These are phyloP conservation scores for Perizoma affinitatum DNA, from an alignment of 2,888 invertebrate genomes.

Conservation along the genomic window DNA sequence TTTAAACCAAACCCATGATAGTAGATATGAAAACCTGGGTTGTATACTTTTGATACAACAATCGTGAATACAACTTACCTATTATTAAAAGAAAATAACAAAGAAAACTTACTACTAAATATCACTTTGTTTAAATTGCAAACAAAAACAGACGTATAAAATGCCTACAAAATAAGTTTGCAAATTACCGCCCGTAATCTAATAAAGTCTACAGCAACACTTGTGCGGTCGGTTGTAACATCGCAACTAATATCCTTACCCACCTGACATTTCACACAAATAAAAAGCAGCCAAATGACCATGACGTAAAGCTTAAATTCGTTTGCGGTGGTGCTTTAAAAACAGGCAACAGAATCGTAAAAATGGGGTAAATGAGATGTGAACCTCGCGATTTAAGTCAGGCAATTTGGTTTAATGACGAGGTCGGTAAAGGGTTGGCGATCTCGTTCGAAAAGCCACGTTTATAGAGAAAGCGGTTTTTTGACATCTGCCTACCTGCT, in stretches of 20 bases:
- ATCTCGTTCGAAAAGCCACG: conserved; percentile 17
- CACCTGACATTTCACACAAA: conserved; percentile 17
- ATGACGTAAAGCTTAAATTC: conserved; percentile 18
- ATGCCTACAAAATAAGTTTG: conserved; percentile 19
- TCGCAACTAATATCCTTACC: conserved; percentile 27
- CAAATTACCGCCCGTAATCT: conserved; percentile 17
- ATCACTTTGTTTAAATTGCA: conserved; percentile 13
- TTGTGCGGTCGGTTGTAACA: conserved; percentile 15
- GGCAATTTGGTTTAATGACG: conserved; percentile 67
- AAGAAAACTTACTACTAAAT: not conserved
- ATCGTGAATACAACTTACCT: too few species aligned
- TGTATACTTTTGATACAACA: too few species aligned
- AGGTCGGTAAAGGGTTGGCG: conserved; percentile 37
- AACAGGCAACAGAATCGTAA: conserved; percentile 54
- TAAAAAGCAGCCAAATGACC: conserved; percentile 11
- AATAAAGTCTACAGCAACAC: conserved; percentile 22
- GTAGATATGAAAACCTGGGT: too few species aligned
- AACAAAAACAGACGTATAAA: conserved; percentile 16
- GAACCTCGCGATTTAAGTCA: conserved; percentile 67
- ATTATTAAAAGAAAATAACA: too few species aligned
- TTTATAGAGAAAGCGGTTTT: conserved; percentile 8
- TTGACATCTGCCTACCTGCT: too few species aligned
- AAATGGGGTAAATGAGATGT: conserved; percentile 71
- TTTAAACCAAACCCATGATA: too few species aligned
- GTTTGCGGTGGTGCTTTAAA: conserved; percentile 31